Evolutionary conservation across 2,113 vertebrate genomes (phyloP), one percentile per base, ranked within the genome.

Genomic region (Lophochroa leadbeateri): DNA sequence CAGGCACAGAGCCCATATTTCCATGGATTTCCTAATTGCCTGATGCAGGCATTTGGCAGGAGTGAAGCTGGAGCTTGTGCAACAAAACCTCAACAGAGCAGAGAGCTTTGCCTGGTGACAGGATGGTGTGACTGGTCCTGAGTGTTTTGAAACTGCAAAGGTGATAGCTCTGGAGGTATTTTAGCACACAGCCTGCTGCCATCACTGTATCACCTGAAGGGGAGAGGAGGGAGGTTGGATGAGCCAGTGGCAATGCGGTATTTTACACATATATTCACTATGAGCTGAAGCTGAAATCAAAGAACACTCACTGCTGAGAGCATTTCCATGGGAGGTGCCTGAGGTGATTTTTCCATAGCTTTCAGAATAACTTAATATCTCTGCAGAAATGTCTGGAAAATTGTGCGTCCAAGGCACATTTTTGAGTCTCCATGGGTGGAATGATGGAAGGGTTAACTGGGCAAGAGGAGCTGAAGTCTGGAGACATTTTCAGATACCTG

Each of bases 401-500:
- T 23, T 15, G 2, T 17, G 33, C 16, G 9, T 75, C 39, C 28
- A 33, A 76, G 65, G 53, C 13, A 6, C 24, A 27, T 46, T 87
- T 70, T 28, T 17, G 16, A 88, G 72, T 29, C 24, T 75, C 44
- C 24, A 2, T 17, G 69, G 49, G 41, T 18, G 41, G 75, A 19
- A 61, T 44, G 74, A n/a, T 44, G 49, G 92, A 97, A 97, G 72
- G 96, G 97, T 97, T 97, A 97, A 97, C 82, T 28, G 63, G 72
- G 64, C 0, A 0, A 87, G 85, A 87, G 75, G 12, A 79, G 0
- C 10, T 33, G 67, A 85, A 89, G 97, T 86, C 95, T 90, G 87
- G 87, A 96, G 95, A 90, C 95, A 58, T 92, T 94, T 91, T 82
- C 91, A 88, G 95, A 97, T 97, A 97, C 96, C 96, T 97, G 94